Percentiles rank a stretch among this genome's conserved stretches.
These are phyloP conservation scores for Pachypanchax playfairii DNA, from an alignment of 2,113 vertebrate genomes.

Conservation along the genomic window DNA sequence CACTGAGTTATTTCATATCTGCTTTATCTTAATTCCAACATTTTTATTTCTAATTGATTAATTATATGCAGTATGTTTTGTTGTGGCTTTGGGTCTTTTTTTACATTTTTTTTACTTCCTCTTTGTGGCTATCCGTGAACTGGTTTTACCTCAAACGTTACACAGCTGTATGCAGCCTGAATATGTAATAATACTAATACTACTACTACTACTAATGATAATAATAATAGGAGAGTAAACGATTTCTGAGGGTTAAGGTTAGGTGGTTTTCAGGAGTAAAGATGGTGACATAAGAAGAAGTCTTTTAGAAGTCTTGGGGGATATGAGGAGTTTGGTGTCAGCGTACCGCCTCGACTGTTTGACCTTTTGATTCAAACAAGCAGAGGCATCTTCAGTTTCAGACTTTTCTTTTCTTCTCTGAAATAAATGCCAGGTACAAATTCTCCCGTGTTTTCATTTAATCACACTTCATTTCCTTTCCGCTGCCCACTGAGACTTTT, in stretches of 20 bases:
- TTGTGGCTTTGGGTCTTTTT: background rate
- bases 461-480: constrained; percentile 49
- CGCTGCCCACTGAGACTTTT: constrained; percentile 52
- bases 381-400: background rate
- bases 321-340: too few relatives aligned
- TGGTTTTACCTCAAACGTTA: constrained; percentile 25
- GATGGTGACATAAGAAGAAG: too few relatives aligned
- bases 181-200: constrained; percentile 52
- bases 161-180: constrained; percentile 31
- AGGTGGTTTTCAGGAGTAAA: constrained; percentile 53
- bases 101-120: constrained; percentile 22
- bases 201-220: too few relatives aligned
- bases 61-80: background rate
- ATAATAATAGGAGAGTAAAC: constrained; percentile 52
- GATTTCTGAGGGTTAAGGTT: constrained; percentile 46
- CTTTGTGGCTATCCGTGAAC: constrained; percentile 16
- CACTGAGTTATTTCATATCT: background rate
- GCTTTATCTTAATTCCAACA: too few relatives aligned
- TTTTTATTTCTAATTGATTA: background rate
- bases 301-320: too few relatives aligned
- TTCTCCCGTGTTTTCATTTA: constrained; percentile 27
- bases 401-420: constrained; percentile 6
- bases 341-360: too few relatives aligned
- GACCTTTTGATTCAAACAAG: background rate
- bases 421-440: constrained; percentile 16